A percentile compares a stretch with the other conserved stretches of the same genome.
phyloP scores from a whole-genome alignment of 2,888 invertebrate genomes.

The Lithophane ornitopus region DNA sequence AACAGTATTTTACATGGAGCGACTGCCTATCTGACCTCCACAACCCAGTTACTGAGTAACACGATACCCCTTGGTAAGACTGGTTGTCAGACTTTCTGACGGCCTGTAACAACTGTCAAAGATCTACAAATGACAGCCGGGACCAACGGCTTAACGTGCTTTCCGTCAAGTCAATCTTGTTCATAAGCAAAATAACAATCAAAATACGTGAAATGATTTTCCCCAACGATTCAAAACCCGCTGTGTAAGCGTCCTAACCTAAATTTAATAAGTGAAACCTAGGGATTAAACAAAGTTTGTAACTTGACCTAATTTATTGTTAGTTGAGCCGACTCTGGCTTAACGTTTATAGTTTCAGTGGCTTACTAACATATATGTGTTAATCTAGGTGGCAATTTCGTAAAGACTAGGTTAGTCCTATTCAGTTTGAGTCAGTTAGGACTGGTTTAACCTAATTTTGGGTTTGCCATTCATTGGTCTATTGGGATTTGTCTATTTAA shows the following conservation, averaged over 20 bases:
- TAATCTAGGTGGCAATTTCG: constrained; percentile 24
- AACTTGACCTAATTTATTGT: constrained; percentile 46
- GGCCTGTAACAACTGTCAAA: too few species aligned
- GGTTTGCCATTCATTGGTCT: not conserved
- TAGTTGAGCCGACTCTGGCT: constrained; percentile 21
- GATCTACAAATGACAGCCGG: too few species aligned
- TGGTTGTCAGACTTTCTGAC: too few species aligned
- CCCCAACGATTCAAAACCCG: not conserved
- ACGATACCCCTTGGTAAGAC: too few species aligned
- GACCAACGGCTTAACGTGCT: too few species aligned
- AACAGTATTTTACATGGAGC: too few species aligned
- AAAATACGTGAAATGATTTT: not conserved
- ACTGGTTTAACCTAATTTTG: not conserved
- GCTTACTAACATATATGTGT: constrained; percentile 22
- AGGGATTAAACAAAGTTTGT: constrained; percentile 48
- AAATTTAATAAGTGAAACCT: constrained; percentile 45
- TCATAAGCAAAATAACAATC: too few species aligned
- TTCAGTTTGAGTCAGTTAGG: constrained; percentile 17
- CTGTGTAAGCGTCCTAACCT: not conserved
- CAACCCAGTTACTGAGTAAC: too few species aligned
- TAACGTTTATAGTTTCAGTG: constrained; percentile 31
- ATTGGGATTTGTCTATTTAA: too few species aligned
- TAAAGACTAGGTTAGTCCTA: not conserved
- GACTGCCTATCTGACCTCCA: too few species aligned
- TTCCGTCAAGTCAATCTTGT: too few species aligned